Evolutionary conservation across 2,113 vertebrate species (phyloP).

Genomic region (Poecile atricapillus): DNA sequence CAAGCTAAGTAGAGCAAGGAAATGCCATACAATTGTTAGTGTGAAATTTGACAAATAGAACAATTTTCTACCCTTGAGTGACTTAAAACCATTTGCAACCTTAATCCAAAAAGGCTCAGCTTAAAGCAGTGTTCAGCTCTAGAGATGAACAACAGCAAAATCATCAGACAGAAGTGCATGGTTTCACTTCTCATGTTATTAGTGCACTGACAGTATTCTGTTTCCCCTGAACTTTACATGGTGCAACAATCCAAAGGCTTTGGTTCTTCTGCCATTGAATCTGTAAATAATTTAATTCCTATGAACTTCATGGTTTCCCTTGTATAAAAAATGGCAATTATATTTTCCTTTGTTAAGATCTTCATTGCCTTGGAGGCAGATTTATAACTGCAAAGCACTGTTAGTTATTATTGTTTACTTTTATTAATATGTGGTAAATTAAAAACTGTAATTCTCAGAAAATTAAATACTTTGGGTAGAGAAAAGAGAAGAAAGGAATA

Average conservation of each 20-base stretch:
- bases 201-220: background rate
- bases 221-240: background rate
- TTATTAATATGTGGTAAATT: background rate
- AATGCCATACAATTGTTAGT: background rate
- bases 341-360: background rate
- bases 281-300: background rate
- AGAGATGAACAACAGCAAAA: background rate
- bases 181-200: background rate
- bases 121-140: background rate
- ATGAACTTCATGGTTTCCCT: background rate
- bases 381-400: background rate
- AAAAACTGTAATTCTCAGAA: background rate
- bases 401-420: background rate
- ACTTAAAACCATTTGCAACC: constrained; percentile 11
- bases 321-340: background rate
- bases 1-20: background rate
- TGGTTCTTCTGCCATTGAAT: background rate
- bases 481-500: background rate
- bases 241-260: background rate
- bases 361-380: background rate
- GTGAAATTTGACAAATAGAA: constrained; percentile 28
- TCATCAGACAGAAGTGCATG: background rate
- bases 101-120: constrained; percentile 11
- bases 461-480: background rate
- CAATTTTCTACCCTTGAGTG: background rate